Evolutionary conservation across 2,797 vertebrate species (phyloP).

Genomic region (Lemur catta): DNA sequence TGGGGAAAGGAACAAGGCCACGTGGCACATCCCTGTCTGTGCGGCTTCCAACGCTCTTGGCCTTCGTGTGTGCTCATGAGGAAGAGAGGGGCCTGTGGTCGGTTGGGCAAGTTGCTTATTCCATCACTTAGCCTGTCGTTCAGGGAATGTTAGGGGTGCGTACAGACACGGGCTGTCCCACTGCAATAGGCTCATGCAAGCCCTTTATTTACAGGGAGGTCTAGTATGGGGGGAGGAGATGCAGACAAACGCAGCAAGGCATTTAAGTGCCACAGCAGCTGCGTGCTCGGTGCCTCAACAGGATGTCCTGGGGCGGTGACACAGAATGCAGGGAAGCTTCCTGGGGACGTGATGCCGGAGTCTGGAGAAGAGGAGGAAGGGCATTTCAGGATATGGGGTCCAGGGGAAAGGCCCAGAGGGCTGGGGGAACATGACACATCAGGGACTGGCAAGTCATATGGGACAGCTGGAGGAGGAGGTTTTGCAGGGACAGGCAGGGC

Average conservation of each 20-base stretch:
- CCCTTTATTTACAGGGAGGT: neutral
- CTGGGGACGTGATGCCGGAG: neutral
- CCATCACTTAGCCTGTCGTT: neutral
- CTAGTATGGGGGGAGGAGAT: neutral
- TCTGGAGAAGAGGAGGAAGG: neutral
- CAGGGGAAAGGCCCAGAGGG: neutral
- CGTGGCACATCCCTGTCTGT: accelerated
- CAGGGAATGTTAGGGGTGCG: neutral
- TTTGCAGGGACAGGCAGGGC: accelerated
- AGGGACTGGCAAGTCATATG: neutral
- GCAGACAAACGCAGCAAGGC: no score
- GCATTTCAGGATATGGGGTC: neutral
- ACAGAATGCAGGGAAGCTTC: neutral
- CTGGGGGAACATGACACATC: neutral
- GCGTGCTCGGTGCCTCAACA: neutral
- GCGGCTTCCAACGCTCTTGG: no score
- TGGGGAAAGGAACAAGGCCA: no score
- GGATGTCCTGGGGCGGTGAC: neutral
- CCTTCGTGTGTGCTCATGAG: neutral
- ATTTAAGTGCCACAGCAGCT: accelerated
- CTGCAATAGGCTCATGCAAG: neutral
- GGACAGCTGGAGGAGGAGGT: neutral
- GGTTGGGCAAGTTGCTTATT: neutral
- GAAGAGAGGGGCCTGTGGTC: neutral
- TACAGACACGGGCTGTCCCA: neutral